phyloP scores from a whole-genome alignment of 2,797 vertebrate genomes.

The Coregonus ussuriensis region DNA sequence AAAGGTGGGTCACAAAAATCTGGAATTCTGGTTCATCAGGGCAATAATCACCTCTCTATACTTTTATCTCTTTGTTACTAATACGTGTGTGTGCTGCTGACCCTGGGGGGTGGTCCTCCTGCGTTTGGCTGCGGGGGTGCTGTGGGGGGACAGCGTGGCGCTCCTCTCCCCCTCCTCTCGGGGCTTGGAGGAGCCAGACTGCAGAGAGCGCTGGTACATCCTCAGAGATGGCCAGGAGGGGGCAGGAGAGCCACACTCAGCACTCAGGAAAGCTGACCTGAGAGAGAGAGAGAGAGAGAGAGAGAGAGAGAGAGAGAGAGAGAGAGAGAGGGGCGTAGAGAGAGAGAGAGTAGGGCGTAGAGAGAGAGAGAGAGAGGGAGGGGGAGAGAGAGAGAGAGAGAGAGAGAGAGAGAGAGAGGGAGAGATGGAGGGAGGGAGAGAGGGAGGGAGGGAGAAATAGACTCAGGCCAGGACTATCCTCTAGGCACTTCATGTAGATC shows the following conservation, averaged over 20 bases:
- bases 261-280: conserved; percentile 57
- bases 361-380: conserved; percentile 1
- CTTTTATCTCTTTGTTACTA: not conserved
- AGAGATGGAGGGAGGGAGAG: conserved; percentile 1
- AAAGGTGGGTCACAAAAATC: not conserved
- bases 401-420: conserved; percentile 8
- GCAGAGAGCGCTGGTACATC: conserved; percentile 66
- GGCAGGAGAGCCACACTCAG: conserved; percentile 59
- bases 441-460: conserved; percentile 32
- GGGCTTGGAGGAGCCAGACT: conserved; percentile 27
- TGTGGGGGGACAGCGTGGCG: not conserved
- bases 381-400: conserved; percentile 31
- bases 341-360: too few species aligned
- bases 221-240: conserved; percentile 62
- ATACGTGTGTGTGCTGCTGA: conserved; percentile 23
- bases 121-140: conserved; percentile 57
- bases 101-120: conserved; percentile 47
- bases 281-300: conserved; percentile 11
- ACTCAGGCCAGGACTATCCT: too few species aligned
- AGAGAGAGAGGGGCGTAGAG: not conserved
- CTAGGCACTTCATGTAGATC: not conserved
- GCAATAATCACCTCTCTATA: not conserved
- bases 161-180: conserved; percentile 16
- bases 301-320: not conserved
- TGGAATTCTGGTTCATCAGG: not conserved